phyloP scores from a whole-genome alignment of 2,113 vertebrate species.

The Numida meleagris region DNA sequence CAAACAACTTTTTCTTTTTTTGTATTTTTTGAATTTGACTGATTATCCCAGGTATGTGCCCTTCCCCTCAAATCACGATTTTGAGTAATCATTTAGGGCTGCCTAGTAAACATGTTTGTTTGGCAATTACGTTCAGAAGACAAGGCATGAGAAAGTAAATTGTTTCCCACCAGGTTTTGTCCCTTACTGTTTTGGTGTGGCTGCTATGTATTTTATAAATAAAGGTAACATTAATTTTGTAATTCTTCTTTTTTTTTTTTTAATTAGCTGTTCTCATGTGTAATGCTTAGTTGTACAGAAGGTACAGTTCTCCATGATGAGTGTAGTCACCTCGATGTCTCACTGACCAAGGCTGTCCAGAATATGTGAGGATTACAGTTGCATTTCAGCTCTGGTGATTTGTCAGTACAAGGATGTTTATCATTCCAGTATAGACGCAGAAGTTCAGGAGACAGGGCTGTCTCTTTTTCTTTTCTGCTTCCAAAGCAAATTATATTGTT shows the following conservation, averaged over 20 bases:
- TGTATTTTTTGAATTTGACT: not conserved
- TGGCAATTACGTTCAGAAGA: not conserved
- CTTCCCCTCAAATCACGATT: not conserved
- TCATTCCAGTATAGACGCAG: conserved; percentile 20
- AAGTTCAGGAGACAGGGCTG: not conserved
- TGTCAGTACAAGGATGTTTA: not conserved
- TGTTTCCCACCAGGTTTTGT: not conserved
- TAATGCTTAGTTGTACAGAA: not conserved
- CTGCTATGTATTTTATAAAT: not conserved
- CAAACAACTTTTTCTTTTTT: not conserved
- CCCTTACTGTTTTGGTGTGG: not conserved
- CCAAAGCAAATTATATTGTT: conserved; percentile 34
- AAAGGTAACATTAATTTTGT: not conserved
- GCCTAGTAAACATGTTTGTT: not conserved
- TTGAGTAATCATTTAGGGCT: not conserved
- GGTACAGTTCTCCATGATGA: not conserved
- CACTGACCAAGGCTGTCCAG: not conserved
- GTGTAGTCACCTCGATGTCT: not conserved
- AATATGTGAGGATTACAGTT: not conserved
- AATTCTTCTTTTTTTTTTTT: not conserved
- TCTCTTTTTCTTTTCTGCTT: conserved; percentile 32
- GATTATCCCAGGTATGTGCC: not conserved
- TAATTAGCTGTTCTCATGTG: not conserved
- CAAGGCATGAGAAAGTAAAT: not conserved
- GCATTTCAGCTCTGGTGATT: not conserved